A percentile compares a stretch with the other conserved stretches of the same genome.
phyloP scores from a whole-genome alignment of 2,888 invertebrate species.

The Clistopyga incitator region DNA sequence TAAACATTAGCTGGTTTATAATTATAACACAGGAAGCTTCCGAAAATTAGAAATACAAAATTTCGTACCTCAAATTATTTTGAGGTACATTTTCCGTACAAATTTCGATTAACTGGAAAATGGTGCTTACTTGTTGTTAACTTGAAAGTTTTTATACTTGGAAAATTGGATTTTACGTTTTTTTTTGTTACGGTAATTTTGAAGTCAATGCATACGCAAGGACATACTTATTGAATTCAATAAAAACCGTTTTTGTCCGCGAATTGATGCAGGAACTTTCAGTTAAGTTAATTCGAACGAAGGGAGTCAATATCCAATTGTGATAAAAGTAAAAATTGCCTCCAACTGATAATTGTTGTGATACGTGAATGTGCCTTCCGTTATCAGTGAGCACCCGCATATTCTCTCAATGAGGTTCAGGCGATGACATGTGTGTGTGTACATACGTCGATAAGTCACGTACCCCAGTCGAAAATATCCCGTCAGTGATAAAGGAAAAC shows the following conservation, averaged over 20 bases:
- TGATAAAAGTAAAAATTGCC: neutral
- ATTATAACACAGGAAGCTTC: neutral
- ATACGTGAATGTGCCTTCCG: neutral
- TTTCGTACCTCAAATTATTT: too few species aligned
- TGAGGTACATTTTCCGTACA: too few species aligned
- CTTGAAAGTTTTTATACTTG: too few species aligned
- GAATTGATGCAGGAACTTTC: neutral
- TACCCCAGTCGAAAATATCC: neutral
- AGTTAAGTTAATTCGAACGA: too few species aligned
- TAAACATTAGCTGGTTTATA: neutral
- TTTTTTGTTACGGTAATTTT: too few species aligned
- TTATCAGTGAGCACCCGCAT: slow-evolving; percentile 33
- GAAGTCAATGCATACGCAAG: too few species aligned
- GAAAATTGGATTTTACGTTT: too few species aligned
- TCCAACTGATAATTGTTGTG: neutral
- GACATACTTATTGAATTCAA: too few species aligned
- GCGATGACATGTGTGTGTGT: neutral
- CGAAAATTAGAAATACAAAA: neutral
- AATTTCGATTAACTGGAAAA: too few species aligned
- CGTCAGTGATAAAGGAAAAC: neutral
- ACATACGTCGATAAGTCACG: slow-evolving; percentile 4
- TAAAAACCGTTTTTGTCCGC: too few species aligned
- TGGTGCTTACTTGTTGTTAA: too few species aligned
- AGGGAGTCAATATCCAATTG: too few species aligned
- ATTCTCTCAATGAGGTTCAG: neutral